Evolutionary conservation across 2,797 vertebrate species (phyloP), one percentile per base, ranked within the genome.

Genomic region (Sebastes steindachneri): DNA sequence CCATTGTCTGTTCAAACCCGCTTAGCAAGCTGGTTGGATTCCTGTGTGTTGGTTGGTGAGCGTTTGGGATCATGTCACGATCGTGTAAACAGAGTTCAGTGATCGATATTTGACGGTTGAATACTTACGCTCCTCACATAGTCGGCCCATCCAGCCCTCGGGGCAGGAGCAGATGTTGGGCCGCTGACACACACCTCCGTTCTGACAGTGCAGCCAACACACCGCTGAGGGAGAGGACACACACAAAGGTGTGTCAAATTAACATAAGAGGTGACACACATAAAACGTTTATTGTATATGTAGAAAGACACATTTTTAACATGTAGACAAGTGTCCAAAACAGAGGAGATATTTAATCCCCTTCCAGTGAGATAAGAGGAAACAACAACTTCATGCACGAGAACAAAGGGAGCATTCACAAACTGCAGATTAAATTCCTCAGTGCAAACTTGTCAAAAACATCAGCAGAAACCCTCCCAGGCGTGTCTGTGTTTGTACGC

Each of bases 91-190:
- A 7, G 35, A 11, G n/a, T 58, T 67, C 9, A n/a, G 17, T n/a
- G 15, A 51, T 51, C 19, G 48, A 51, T 51, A 19, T 51, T 9
- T n/a, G 17, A 33, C 1, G 15, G 7, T 26, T 4, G 23, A 54
- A 77, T 69, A 98, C 98, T 82, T 90, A 99, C 98, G 97, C 84
- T 99, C 98, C 87, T 99, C 98, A 82, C 98, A 99, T 19, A 98
- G 96, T 35, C 96, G 96, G 15, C 98, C 98, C 98, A 99, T 99
- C 98, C 98, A 99, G 71, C 98, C 98, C 0, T 99, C 96, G 0
- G 96, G 97, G 79, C 98, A 99, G 0, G 97, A 96, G 78, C 98
- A 99, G 23, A 93, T 96, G 74, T 99, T 99, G 15, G 98, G 98
- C 75, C 97, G 95, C 88, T 97, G 97, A 75, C 98, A 99, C 85